phyloP scores from a whole-genome alignment of 2,113 vertebrate species.

The Natator depressus region DNA sequence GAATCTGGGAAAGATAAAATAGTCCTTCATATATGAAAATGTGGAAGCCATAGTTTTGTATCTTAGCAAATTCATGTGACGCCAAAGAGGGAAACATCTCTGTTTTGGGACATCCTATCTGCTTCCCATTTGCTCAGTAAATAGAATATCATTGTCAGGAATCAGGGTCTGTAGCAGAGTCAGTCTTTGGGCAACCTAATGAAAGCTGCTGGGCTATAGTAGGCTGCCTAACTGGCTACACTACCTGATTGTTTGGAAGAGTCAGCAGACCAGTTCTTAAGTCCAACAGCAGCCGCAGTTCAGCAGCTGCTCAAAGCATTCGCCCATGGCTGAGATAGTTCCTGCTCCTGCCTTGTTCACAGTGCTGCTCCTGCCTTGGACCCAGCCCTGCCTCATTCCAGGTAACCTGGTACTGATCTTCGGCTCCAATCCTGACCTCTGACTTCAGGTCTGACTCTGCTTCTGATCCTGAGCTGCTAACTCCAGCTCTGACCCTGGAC shows the following conservation, averaged over 20 bases:
- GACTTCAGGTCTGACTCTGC: neutral
- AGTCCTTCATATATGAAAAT: neutral
- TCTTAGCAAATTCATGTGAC: neutral
- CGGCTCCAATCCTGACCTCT: neutral
- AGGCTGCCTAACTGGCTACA: neutral
- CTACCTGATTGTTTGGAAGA: neutral
- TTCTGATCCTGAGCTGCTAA: neutral
- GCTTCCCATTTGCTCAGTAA: neutral
- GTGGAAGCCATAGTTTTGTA: neutral
- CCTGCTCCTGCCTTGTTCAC: neutral
- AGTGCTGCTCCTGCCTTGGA: neutral
- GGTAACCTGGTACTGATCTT: neutral
- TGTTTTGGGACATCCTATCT: neutral
- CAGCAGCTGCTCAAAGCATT: neutral
- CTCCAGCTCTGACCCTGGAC: neutral
- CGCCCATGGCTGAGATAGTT: neutral
- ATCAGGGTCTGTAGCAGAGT: neutral
- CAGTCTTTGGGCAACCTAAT: neutral
- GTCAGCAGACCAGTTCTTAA: neutral
- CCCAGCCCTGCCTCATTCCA: neutral
- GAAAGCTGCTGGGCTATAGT: neutral
- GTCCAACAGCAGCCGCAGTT: neutral
- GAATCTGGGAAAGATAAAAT: neutral
- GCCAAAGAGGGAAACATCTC: neutral
- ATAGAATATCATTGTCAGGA: neutral